Conservation (phyloP, 2,113 vertebrate genomes). For the Mesembrinibis cayennensis region DNA sequence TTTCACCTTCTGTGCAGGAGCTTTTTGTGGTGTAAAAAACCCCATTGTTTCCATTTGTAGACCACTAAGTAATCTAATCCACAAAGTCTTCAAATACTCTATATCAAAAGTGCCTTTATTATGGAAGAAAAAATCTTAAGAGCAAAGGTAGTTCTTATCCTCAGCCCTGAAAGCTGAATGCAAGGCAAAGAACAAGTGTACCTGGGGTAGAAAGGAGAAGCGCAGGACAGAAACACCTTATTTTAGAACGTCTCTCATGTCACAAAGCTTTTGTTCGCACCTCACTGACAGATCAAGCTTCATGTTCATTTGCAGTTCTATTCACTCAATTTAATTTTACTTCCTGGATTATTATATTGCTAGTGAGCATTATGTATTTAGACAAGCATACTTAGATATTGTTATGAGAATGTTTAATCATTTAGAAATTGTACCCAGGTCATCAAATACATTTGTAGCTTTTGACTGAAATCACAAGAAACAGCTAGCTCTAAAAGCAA, state of each 20-base stretch:
- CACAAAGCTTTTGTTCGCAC: neutral
- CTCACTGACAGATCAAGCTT: neutral
- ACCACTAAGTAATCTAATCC: neutral
- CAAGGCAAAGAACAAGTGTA: neutral
- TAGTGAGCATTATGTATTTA: neutral
- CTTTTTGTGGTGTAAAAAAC: neutral
- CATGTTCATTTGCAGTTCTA: neutral
- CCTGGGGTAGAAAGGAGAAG: neutral
- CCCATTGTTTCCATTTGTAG: neutral
- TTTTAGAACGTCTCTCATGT: neutral
- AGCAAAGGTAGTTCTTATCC: neutral
- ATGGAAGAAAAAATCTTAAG: neutral
- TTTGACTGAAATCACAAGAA: neutral
- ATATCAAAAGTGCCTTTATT: neutral
- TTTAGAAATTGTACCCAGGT: neutral
- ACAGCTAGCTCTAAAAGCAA: neutral
- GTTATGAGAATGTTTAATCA: neutral
- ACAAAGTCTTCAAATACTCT: neutral
- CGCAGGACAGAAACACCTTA: neutral
- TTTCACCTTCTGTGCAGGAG: neutral
- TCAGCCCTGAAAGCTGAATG: neutral
- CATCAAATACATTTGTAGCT: neutral
- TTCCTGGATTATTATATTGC: neutral
- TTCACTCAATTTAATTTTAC: neutral
- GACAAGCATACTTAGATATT: neutral